A percentile compares a stretch with the other conserved stretches of the same genome.
Evolutionary conservation across 2,888 invertebrate genomes (phyloP).

Genomic region (Hirtodrosophila trivittata): DNA sequence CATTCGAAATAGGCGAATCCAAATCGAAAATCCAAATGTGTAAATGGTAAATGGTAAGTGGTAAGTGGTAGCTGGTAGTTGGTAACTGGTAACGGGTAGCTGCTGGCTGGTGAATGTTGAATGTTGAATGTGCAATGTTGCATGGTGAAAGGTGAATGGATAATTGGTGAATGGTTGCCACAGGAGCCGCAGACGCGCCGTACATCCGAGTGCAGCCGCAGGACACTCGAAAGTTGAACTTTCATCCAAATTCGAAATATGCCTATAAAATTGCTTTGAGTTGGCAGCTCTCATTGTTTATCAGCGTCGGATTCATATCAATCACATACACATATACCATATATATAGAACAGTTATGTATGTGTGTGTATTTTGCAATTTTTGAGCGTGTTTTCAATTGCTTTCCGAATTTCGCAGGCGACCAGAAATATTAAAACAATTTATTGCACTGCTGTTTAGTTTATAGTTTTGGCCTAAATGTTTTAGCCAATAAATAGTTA

Average conservation of each 20-base stretch:
- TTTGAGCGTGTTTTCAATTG: too few species aligned
- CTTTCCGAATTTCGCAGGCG: too few species aligned
- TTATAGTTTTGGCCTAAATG: too few species aligned
- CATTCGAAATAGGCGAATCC: slow-evolving; percentile 32
- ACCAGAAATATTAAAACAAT: too few species aligned
- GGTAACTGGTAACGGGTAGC: not conserved
- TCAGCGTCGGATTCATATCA: too few species aligned
- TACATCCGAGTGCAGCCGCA: slow-evolving; percentile 25
- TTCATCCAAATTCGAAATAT: slow-evolving; percentile 24
- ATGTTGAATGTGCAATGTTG: not conserved
- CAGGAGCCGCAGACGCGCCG: slow-evolving; percentile 46
- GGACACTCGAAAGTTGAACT: slow-evolving; percentile 36
- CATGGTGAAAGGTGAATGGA: not conserved
- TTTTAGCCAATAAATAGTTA: too few species aligned
- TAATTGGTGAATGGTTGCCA: slow-evolving; percentile 22
- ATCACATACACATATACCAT: too few species aligned
- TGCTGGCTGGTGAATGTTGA: not conserved
- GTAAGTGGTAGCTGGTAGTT: slow-evolving; percentile 3
- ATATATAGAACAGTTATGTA: too few species aligned
- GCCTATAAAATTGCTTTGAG: slow-evolving; percentile 42
- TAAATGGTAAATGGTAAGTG: slow-evolving; percentile 13
- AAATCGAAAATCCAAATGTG: slow-evolving; percentile 26
- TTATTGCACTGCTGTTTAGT: too few species aligned
- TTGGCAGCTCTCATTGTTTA: slow-evolving; percentile 31
- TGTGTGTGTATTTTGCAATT: too few species aligned